Evolutionary conservation across 2,797 vertebrate species (phyloP).

Genomic region (Sebastes nivosus): DNA sequence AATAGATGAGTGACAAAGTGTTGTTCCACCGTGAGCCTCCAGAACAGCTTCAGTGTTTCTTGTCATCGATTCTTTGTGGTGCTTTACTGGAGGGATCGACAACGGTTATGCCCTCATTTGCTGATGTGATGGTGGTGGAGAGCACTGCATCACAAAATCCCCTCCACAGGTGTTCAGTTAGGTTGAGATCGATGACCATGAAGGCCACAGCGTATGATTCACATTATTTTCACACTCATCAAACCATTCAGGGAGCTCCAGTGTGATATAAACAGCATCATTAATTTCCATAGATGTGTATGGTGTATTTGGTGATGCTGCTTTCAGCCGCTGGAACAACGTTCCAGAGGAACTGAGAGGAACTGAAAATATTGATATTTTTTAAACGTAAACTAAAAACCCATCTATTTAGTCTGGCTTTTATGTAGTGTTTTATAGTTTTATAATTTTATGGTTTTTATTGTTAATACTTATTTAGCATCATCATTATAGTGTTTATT

Average conservation of each 20-base stretch:
- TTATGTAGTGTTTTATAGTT: too few species aligned
- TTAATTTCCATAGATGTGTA: too few species aligned
- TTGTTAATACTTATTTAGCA: too few species aligned
- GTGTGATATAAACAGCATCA: neutral
- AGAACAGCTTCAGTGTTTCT: neutral
- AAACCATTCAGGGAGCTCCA: neutral
- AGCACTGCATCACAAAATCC: too few species aligned
- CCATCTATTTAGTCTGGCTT: too few species aligned
- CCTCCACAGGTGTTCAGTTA: neutral
- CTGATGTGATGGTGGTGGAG: neutral
- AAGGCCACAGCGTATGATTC: neutral
- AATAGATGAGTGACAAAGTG: neutral
- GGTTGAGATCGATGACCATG: neutral
- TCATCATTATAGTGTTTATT: too few species aligned
- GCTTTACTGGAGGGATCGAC: neutral
- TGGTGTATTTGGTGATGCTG: too few species aligned
- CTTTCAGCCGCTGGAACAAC: too few species aligned
- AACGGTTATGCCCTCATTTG: neutral
- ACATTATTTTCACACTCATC: neutral
- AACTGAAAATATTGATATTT: too few species aligned
- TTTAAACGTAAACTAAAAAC: too few species aligned
- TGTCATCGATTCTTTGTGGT: neutral
- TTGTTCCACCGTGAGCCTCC: neutral
- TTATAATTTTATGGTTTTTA: too few species aligned
- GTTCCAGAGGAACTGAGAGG: too few species aligned